Base-by-base conservation (phyloP, 1,140 invertebrate genomes). In the Oppia nitens region DNA sequence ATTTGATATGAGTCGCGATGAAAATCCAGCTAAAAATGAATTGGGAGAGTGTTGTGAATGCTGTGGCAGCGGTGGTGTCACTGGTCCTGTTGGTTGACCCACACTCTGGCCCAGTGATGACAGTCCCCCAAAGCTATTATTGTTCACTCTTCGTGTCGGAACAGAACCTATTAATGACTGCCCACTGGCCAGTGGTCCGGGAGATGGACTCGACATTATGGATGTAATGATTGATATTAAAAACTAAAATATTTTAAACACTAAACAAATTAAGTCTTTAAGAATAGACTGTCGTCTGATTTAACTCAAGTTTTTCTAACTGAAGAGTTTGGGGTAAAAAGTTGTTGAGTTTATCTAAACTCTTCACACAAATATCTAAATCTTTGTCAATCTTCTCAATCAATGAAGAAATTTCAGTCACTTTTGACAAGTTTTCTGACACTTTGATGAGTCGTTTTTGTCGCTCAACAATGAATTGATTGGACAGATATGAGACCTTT, bases 371-470 rank as follows among this genome's bases (percentile, higher is more conserved):
- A 24, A 23, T 28, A 45, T 61, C 28, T 12, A 61, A 24, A 47
- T 59, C 55, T 17, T 29, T 21, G 21, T 61, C 60, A 23, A 17
- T 28, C n/a, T 57, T 62, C 12, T 57, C 24, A 25, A 61, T 29
- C 14, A 56, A 25, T 20, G 21, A 14, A 12, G 49, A 40, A 12
- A 61, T 61, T 53, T 61, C 60, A 24, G 21, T 25, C 2, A 61
- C 26, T 47, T 61, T 61, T 23, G n/a, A 27, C 21, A 61, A 51
- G 24, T 59, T 61, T 28, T 49, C 48, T 4, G 57, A 28, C 11
- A 57, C 47, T 61, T 59, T 61, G 20, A 23, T 47, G 1, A 59
- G 27, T 17, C 60, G 60, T 52, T 47, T 17, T 6, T 61, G 55
- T 27, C 29, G 20, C 29, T 61, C 60, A 20, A 32, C 32, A 3